Evolutionary conservation across 2,888 invertebrate species (phyloP), one percentile per base, ranked within the genome.

Genomic region (Drosophila fulvimacula): DNA sequence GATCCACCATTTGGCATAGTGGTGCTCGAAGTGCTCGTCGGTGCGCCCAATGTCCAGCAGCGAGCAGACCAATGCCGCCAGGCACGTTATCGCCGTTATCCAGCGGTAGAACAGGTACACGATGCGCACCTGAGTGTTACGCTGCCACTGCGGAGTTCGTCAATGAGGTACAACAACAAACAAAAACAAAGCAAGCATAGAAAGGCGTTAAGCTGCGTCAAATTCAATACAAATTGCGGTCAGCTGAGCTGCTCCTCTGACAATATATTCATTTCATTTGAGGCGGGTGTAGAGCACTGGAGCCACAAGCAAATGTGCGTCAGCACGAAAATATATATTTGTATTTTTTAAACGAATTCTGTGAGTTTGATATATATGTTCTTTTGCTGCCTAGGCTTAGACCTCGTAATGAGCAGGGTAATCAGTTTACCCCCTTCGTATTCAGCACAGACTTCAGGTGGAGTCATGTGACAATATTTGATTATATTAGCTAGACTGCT

Each of bases 1-100:
- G 63, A 93, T 93, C 93, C 93, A 93, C 93, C 93, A 93, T 81
- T 93, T 93, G 71, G 92, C 92, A 71, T 92, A 92, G 78, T 93
- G 93, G 77, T 92, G 91, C 81, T 93, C 93, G 66, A 89, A 91
- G 42, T 91, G 93, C 73, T 92, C 92, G 38, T 93, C 93, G n/a
- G 92, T 90, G 24, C 92, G 92, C 10, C 93, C 93, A 61, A 93
- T 91, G 73, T 93, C 93, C 70, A 93, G 86, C 48, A 92, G 79
- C 27, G 93, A 93, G 78, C 93, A 93, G 4, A 92, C 93, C 65
- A 93, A 75, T 0, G 92, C 93, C n/a, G 93, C 93, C 76, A 93
- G 74, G 66, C 92, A 93, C 32, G 92, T 92, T 70, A 93, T 93
- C 66, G 93, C 93, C 73, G 93, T 91, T 80, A 93, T 85, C 93